A percentile compares a stretch with the other conserved stretches of the same genome.
These are phyloP conservation scores for Cepaea hortensis DNA, from an alignment of 2,888 invertebrate species.

Conservation along the genomic window DNA sequence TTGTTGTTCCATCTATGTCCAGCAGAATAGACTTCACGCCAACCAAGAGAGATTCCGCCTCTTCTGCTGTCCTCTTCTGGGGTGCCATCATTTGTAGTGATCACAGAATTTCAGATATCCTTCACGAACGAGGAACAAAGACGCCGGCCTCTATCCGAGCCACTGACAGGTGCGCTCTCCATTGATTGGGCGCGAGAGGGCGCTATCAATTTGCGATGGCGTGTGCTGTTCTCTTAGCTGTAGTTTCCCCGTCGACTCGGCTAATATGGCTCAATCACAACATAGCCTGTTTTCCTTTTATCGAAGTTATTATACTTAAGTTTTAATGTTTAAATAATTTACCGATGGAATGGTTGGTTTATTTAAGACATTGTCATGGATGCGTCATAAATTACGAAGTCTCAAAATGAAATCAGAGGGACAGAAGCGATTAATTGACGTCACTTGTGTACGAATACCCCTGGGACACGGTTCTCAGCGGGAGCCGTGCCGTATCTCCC, in stretches of 20 bases:
- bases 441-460: neutral
- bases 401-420: neutral
- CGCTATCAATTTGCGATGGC: conserved; percentile 45
- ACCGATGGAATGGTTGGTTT: neutral
- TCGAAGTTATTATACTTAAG: neutral
- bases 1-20: conserved; percentile 92
- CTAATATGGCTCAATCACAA: neutral
- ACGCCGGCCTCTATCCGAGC: conserved; percentile 48
- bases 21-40: conserved; percentile 79
- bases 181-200: conserved; percentile 53
- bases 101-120: conserved; percentile 43
- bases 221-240: conserved; percentile 19
- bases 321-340: neutral
- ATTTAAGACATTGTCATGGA: neutral
- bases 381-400: neutral
- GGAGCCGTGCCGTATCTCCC: too few relatives aligned
- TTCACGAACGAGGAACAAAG: conserved; percentile 53
- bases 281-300: neutral
- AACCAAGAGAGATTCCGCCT: conserved; percentile 67
- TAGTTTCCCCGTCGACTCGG: neutral
- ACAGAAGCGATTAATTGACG: neutral
- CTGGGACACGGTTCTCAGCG: too few relatives aligned
- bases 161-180: conserved; percentile 54
- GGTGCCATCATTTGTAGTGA: conserved; percentile 54
- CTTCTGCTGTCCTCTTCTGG: conserved; percentile 69